Conservation (phyloP, 2,113 vertebrate genomes). For the Mustela lutreola region DNA sequence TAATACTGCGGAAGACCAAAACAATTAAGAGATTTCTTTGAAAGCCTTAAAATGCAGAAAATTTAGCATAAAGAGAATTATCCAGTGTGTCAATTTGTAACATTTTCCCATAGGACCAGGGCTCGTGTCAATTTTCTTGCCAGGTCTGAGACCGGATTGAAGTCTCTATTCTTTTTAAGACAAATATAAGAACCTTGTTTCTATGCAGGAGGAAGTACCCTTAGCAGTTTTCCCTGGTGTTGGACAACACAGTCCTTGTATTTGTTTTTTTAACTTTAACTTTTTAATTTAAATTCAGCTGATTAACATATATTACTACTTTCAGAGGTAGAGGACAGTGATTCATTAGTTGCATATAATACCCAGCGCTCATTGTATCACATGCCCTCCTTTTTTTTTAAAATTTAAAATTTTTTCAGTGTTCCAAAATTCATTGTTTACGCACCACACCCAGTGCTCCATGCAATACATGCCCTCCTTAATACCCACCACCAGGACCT, state of each 20-base stretch:
- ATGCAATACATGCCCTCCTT: too few relatives aligned
- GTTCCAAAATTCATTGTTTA: too few relatives aligned
- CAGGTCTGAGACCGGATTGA: not conserved
- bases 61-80: not conserved
- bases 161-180: not conserved
- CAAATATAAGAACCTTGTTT: not conserved
- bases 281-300: too few relatives aligned
- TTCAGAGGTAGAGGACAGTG: too few relatives aligned
- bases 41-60: not conserved
- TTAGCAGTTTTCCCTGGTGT: not conserved
- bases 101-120: not conserved
- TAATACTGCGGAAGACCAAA: not conserved
- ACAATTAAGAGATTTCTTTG: conserved; percentile 16
- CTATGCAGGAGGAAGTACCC: not conserved
- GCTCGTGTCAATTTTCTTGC: conserved; percentile 9
- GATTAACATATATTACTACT: too few relatives aligned
- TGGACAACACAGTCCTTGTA: not conserved
- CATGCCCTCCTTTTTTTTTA: too few relatives aligned
- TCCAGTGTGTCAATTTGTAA: not conserved
- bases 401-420: too few relatives aligned
- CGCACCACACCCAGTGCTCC: too few relatives aligned
- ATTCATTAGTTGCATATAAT: too few relatives aligned
- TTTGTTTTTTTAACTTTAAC: not conserved
- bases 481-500: too few relatives aligned
- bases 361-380: too few relatives aligned